Conservation (phyloP, 2,113 vertebrate species). For the Myodes glareolus region DNA sequence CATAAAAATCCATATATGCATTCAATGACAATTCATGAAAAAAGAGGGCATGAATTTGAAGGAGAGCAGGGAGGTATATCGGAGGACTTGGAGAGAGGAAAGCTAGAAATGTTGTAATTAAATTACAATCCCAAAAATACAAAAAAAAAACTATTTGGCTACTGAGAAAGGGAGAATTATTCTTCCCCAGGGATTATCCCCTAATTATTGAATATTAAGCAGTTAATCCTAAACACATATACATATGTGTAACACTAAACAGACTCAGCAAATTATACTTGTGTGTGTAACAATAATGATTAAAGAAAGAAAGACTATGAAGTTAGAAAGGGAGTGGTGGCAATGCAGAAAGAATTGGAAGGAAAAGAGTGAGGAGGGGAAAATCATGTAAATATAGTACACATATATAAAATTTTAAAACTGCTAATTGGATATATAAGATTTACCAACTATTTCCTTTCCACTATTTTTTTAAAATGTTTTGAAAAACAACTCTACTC, state of each 20-base stretch:
- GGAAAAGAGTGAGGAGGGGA: background rate
- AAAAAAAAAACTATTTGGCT: too few relatives aligned
- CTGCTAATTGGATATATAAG: background rate
- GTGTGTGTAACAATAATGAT: background rate
- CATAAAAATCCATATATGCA: background rate
- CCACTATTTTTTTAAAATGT: background rate
- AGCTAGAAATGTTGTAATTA: background rate
- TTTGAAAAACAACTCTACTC: background rate
- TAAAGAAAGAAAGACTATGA: background rate
- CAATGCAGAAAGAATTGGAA: background rate
- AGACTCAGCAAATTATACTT: background rate
- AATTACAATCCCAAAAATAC: background rate
- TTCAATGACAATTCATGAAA: background rate
- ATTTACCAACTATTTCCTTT: background rate
- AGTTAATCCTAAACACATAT: background rate
- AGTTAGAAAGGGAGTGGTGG: background rate
- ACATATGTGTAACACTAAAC: background rate
- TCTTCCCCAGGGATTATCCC: background rate
- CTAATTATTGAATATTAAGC: background rate
- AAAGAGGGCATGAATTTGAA: background rate
- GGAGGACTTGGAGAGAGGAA: background rate
- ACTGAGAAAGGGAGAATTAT: background rate
- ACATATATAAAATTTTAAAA: background rate
- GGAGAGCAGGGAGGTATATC: background rate
- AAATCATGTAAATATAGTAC: background rate